Evolutionary conservation across 1,140 invertebrate genomes (phyloP), one percentile per base, ranked within the genome.

Genomic region (Saccostrea echinata): DNA sequence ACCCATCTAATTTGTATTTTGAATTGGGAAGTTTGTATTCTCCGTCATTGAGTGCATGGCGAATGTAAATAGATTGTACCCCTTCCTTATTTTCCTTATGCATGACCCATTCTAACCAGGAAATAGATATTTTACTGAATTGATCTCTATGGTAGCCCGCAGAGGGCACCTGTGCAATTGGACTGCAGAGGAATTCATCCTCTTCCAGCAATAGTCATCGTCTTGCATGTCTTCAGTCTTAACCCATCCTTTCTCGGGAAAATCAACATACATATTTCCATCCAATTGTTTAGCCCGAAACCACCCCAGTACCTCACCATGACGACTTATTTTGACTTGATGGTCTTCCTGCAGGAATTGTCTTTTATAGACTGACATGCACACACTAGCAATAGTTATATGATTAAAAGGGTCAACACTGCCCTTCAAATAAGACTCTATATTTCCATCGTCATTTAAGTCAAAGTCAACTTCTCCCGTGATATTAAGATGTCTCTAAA

Each of bases 1-100:
- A 90, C 8, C 87, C 87, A 68, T 88, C 87, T 53, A 84, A 61
- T 53, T 52, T 76, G 35, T 84, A 90, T 33, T 43, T 30, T 27
- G 68, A 83, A 61, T 55, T 64, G 1, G 82, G 33, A 33, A 90
- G 9, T 3, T 21, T 21, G 27, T 85, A n/a, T 76, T 88, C 85
- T 24, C 85, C 81, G 0, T 76, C 84, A 35, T 86, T 88, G 11
- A 86, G 33, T 3, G 85, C 85, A 80, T 88, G 85, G 8, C 27
- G 43, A 18, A 85, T 84, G 13, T 82, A n/a, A 21, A 84, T 52
- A 0, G 80, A 52, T 11, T 16, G 24, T 9, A 68, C 12, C 12
- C 80, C 24, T n/a, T 30, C 3, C 24, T 53, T 64, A 6, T 81
- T 68, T 18, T 33, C 18, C 57, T 64, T 35, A 55, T 86, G 18